phyloP scores from a whole-genome alignment of 1,140 invertebrate species.

The Oryctes rhinoceros region DNA sequence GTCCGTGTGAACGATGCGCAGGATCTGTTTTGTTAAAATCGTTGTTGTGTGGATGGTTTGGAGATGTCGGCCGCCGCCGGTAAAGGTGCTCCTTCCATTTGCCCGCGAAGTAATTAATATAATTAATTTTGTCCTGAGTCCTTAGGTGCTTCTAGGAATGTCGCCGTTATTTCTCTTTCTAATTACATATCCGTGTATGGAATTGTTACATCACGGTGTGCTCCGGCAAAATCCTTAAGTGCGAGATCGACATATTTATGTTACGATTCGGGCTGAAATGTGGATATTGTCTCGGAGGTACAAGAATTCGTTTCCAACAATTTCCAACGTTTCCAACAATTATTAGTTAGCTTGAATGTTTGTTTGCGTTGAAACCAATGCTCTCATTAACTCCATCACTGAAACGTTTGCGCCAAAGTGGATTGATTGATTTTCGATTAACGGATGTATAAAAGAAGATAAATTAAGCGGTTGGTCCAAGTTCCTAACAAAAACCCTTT shows the following conservation, averaged over 20 bases:
- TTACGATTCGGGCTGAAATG: neutral
- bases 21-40: constrained; percentile 23
- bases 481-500: no score
- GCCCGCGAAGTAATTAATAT: neutral
- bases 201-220: neutral
- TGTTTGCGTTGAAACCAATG: no score
- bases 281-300: constrained; percentile 19
- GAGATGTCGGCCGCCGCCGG: neutral
- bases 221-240: neutral
- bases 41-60: constrained; percentile 9
- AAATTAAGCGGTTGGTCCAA: no score
- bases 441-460: no score
- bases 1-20: constrained; percentile 17
- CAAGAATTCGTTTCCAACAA: no score
- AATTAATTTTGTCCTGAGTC: neutral
- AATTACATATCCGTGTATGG: constrained; percentile 22
- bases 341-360: neutral
- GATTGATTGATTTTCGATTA: no score
- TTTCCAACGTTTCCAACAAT: neutral
- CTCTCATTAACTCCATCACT: neutral
- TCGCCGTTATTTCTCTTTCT: constrained; percentile 3
- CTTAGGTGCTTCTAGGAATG: constrained; percentile 4
- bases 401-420: no score
- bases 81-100: constrained; percentile 19
- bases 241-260: constrained; percentile 12